phyloP scores from a whole-genome alignment of 1,140 invertebrate genomes.

The Hylaeus anthracinus region DNA sequence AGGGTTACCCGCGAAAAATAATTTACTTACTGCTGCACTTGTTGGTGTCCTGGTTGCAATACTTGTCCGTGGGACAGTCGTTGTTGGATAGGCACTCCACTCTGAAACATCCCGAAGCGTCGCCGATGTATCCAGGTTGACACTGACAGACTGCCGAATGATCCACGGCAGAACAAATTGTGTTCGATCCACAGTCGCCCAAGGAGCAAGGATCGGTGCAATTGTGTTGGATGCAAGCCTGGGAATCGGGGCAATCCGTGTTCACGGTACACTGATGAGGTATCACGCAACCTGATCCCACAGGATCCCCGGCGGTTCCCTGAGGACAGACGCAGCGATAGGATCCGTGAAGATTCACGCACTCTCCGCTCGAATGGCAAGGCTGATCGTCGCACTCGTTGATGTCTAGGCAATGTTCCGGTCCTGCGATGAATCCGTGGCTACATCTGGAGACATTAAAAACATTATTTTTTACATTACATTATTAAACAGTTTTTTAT shows the following conservation, averaged over 20 bases:
- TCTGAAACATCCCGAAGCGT: slow-evolving; percentile 91
- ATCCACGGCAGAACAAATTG: slow-evolving; percentile 86
- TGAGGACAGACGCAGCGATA: slow-evolving; percentile 89
- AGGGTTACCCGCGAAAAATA: neutral
- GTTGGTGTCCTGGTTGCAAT: slow-evolving; percentile 87
- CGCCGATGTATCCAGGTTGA: slow-evolving; percentile 89
- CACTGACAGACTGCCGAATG: slow-evolving; percentile 88
- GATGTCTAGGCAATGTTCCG: slow-evolving; percentile 88
- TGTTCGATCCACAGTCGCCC: slow-evolving; percentile 87
- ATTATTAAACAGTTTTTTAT: too few species aligned
- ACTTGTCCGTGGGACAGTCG: slow-evolving; percentile 88
- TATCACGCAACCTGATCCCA: slow-evolving; percentile 86
- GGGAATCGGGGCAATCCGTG: slow-evolving; percentile 86
- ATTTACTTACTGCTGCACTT: slow-evolving; percentile 87
- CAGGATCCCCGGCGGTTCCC: slow-evolving; percentile 90
- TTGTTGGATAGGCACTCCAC: slow-evolving; percentile 90
- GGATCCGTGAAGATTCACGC: slow-evolving; percentile 90
- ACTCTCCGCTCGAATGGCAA: slow-evolving; percentile 90
- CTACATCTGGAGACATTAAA: slow-evolving; percentile 81
- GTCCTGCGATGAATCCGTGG: slow-evolving; percentile 85
- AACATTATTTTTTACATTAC: too few species aligned
- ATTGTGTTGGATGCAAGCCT: slow-evolving; percentile 87
- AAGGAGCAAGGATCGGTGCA: slow-evolving; percentile 89
- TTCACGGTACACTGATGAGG: slow-evolving; percentile 87
- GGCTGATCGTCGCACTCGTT: slow-evolving; percentile 90